Percentiles rank a stretch among this genome's conserved stretches.
These are phyloP conservation scores for Gibbula magus DNA, from an alignment of 2,888 invertebrate genomes.

Conservation along the genomic window DNA sequence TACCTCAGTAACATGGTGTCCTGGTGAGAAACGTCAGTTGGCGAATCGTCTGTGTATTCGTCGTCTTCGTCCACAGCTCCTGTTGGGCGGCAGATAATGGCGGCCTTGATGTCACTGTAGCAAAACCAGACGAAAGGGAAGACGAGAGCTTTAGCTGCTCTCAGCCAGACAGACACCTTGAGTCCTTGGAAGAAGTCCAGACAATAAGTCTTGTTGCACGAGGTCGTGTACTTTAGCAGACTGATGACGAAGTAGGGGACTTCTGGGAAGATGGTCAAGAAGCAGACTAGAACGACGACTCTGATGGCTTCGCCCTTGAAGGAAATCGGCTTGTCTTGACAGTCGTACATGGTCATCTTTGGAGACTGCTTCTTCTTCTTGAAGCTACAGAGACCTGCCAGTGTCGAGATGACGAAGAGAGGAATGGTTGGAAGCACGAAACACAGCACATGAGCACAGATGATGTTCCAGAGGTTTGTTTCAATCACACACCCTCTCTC, in stretches of 20 bases:
- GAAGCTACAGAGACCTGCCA: conserved; percentile 41
- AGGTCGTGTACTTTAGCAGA: conserved; percentile 38
- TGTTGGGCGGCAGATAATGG: conserved; percentile 34
- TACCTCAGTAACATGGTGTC: conserved; percentile 23
- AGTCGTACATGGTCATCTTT: conserved; percentile 4
- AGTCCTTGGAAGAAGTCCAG: conserved; percentile 39
- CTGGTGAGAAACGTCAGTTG: background rate
- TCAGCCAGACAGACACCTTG: conserved; percentile 41
- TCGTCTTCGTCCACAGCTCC: conserved; percentile 7
- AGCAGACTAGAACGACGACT: conserved; percentile 37
- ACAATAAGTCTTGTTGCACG: conserved; percentile 43
- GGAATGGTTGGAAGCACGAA: conserved; percentile 40
- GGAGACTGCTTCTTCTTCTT: conserved; percentile 30
- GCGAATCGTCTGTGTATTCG: background rate
- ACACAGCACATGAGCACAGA: conserved; percentile 35
- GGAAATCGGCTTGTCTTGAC: conserved; percentile 36
- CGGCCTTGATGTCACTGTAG: conserved; percentile 43
- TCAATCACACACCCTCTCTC: conserved; percentile 33
- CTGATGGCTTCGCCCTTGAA: conserved; percentile 39
- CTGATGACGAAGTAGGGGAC: conserved; percentile 44
- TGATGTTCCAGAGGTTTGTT: conserved; percentile 33
- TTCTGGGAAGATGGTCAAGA: conserved; percentile 42
- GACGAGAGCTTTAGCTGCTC: conserved; percentile 38
- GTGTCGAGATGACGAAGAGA: conserved; percentile 38
- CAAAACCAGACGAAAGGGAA: conserved; percentile 45